phyloP scores from a whole-genome alignment of 1,140 invertebrate species.

The Calosoma granatense region DNA sequence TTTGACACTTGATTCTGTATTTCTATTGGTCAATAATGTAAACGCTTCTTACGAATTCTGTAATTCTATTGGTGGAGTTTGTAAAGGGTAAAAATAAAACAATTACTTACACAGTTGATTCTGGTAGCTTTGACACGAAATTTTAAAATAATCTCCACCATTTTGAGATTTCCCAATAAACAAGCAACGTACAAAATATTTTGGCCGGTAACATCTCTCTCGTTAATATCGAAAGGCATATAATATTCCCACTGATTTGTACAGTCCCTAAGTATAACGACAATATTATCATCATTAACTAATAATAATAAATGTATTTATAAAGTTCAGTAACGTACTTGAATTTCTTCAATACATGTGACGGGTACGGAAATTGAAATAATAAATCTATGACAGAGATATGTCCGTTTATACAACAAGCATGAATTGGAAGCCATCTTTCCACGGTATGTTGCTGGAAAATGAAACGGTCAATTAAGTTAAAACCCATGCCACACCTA shows the following conservation, averaged over 20 bases:
- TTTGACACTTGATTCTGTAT: too few relatives aligned
- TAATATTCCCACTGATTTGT: slow-evolving; percentile 71
- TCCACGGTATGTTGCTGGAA: slow-evolving; percentile 74
- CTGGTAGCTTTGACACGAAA: slow-evolving; percentile 57
- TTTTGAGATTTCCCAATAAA: slow-evolving; percentile 67
- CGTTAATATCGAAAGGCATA: slow-evolving; percentile 83
- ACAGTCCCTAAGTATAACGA: slow-evolving; percentile 45
- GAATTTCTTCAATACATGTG: slow-evolving; percentile 53
- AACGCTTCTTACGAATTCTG: too few relatives aligned
- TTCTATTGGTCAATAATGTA: too few relatives aligned
- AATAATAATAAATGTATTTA: not conserved
- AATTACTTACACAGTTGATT: slow-evolving; percentile 35
- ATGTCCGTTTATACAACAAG: slow-evolving; percentile 83
- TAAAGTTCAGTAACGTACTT: slow-evolving; percentile 35
- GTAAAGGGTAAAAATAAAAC: slow-evolving; percentile 10
- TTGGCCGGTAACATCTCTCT: slow-evolving; percentile 79
- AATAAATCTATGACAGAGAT: slow-evolving; percentile 62
- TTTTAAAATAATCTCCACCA: slow-evolving; percentile 69
- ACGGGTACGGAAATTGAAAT: slow-evolving; percentile 74
- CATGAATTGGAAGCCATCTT: slow-evolving; percentile 85
- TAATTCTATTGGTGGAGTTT: too few relatives aligned
- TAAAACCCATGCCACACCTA: too few relatives aligned
- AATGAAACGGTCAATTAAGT: slow-evolving; percentile 19
- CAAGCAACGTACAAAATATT: slow-evolving; percentile 82
- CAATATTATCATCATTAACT: not conserved